Conservation (phyloP, 2,888 invertebrate species). For the Hemithea aestivaria region DNA sequence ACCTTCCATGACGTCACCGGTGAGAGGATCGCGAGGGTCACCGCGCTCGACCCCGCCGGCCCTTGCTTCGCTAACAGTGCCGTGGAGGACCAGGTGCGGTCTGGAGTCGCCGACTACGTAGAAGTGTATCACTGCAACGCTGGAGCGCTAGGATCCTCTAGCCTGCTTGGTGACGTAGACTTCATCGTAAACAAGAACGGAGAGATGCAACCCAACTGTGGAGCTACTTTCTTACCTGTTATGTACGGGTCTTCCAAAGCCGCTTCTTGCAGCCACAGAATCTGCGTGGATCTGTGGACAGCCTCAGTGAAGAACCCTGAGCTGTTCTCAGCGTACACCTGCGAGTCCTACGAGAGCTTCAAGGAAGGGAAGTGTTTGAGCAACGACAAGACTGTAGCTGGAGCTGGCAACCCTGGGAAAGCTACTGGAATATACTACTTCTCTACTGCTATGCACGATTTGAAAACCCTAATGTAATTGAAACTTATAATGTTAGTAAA, state of each 20-base stretch:
- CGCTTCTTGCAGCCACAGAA: slow-evolving; percentile 62
- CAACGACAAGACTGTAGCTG: slow-evolving; percentile 49
- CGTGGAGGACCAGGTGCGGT: slow-evolving; percentile 66
- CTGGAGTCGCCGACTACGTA: slow-evolving; percentile 78
- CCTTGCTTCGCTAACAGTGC: slow-evolving; percentile 64
- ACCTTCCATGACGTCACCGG: slow-evolving; percentile 47
- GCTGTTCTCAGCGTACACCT: slow-evolving; percentile 54
- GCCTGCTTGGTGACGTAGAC: slow-evolving; percentile 75
- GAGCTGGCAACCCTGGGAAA: slow-evolving; percentile 65
- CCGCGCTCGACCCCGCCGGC: slow-evolving; percentile 67
- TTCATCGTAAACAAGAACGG: slow-evolving; percentile 81
- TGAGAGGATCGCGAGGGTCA: slow-evolving; percentile 52
- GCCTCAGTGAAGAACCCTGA: slow-evolving; percentile 53
- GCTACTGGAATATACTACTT: slow-evolving; percentile 61
- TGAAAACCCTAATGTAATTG: slow-evolving; percentile 10
- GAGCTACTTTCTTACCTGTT: slow-evolving; percentile 53
- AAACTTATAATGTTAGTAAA: no score
- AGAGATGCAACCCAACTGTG: slow-evolving; percentile 75
- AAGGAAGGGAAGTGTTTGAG: slow-evolving; percentile 45
- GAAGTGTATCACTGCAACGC: slow-evolving; percentile 81
- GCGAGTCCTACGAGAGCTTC: slow-evolving; percentile 54
- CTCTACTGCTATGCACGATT: slow-evolving; percentile 50
- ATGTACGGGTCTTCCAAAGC: slow-evolving; percentile 60
- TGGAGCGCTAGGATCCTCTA: slow-evolving; percentile 70
- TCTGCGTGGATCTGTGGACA: slow-evolving; percentile 57